A percentile compares a stretch with the other conserved stretches of the same genome.
Conservation (phyloP, 2,797 vertebrate genomes). For the Triplophysa yarkandensis region DNA sequence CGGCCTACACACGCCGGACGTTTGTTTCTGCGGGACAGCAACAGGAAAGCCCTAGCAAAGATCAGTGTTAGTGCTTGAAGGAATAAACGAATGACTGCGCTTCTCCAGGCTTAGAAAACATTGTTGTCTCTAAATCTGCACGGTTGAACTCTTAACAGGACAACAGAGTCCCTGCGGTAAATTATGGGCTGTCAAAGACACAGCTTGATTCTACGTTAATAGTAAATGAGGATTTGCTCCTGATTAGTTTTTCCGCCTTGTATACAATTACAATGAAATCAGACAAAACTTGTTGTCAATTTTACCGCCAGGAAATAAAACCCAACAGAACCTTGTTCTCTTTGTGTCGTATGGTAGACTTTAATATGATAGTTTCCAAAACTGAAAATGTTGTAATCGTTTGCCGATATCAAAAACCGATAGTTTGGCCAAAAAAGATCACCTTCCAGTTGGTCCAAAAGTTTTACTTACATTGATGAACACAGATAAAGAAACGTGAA, state of each 20-base stretch:
- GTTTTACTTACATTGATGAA: too few relatives aligned
- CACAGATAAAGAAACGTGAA: too few relatives aligned
- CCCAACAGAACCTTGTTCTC: too few relatives aligned
- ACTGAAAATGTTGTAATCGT: too few relatives aligned
- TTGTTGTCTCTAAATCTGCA: not conserved
- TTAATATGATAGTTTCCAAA: too few relatives aligned
- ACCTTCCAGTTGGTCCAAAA: too few relatives aligned
- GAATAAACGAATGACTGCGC: slow-evolving; percentile 40
- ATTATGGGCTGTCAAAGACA: not conserved
- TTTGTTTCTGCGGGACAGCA: slow-evolving; percentile 25
- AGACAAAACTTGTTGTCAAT: not conserved
- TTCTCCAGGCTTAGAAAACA: slow-evolving; percentile 17
- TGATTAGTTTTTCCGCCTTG: not conserved
- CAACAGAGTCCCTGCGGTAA: not conserved
- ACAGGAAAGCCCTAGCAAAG: slow-evolving; percentile 20
- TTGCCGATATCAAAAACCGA: too few relatives aligned
- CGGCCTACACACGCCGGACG: slow-evolving; percentile 11
- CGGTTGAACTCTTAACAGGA: not conserved
- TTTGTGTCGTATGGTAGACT: too few relatives aligned
- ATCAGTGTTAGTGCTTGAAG: slow-evolving; percentile 29
- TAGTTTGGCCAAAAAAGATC: too few relatives aligned
- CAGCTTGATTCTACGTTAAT: not conserved
- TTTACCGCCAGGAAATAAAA: not conserved
- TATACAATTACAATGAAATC: not conserved
- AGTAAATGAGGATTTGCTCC: not conserved